These are phyloP conservation scores for Notarius quadriscutis DNA, from an alignment of 2,113 vertebrate species.

Conservation along the genomic window DNA sequence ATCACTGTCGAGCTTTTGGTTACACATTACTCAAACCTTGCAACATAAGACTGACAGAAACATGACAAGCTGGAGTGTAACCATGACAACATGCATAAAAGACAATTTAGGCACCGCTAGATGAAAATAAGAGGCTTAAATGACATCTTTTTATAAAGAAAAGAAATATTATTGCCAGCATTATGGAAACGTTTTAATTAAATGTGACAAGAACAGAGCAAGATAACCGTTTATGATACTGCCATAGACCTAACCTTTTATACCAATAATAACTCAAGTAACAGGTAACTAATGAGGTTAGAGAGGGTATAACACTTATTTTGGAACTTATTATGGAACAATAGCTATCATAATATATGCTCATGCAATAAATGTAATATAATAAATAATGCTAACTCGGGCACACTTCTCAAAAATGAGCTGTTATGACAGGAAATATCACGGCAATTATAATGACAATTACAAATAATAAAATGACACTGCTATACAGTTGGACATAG, in stretches of 20 bases:
- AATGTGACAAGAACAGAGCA: background rate
- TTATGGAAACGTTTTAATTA: background rate
- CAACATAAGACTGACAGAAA: background rate
- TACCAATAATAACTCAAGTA: background rate
- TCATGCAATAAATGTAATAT: background rate
- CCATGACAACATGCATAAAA: constrained; percentile 5
- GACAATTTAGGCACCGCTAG: background rate
- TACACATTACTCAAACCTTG: background rate
- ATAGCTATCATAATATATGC: background rate
- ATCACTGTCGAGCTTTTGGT: background rate
- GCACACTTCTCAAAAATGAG: background rate
- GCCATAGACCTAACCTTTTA: background rate
- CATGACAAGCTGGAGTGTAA: background rate
- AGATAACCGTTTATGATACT: background rate
- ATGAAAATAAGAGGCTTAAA: background rate
- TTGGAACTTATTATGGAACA: background rate
- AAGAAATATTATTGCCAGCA: background rate
- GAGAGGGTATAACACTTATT: too few relatives aligned
- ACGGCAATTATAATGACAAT: background rate
- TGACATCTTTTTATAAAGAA: background rate
- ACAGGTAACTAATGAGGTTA: background rate
- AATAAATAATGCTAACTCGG: background rate
- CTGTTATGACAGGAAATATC: background rate
- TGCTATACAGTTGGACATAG: background rate
- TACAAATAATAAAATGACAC: background rate